Percentiles rank a stretch among this genome's conserved stretches.
Conservation (phyloP, 2,888 invertebrate genomes). For the Epinotia demarniana region DNA sequence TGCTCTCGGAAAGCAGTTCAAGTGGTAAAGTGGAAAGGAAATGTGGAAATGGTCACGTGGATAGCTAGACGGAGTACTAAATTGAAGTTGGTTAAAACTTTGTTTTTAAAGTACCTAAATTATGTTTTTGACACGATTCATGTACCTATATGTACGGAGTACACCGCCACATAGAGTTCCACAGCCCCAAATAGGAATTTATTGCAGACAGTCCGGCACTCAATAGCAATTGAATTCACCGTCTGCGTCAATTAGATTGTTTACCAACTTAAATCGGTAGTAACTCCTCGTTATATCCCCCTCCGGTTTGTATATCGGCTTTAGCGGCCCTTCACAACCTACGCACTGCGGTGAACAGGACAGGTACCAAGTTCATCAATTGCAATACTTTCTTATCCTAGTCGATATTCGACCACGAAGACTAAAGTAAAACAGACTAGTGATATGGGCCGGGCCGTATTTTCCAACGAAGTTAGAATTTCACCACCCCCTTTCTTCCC, state of each 20-base stretch:
- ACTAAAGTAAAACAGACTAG: neutral
- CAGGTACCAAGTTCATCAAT: neutral
- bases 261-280: slow-evolving; percentile 39
- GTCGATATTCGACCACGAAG: neutral
- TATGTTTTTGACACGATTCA: neutral
- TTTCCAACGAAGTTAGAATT: too few species aligned
- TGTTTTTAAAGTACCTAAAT: too few species aligned
- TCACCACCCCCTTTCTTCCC: too few species aligned
- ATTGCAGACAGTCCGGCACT: slow-evolving; percentile 18
- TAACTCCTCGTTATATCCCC: slow-evolving; percentile 35
- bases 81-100: too few species aligned
- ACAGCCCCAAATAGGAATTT: slow-evolving; percentile 19
- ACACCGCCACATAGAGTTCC: slow-evolving; percentile 9
- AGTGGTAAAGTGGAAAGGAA: too few species aligned
- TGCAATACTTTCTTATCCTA: neutral
- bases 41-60: too few species aligned
- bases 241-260: slow-evolving; percentile 41
- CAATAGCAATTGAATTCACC: slow-evolving; percentile 38
- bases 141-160: neutral
- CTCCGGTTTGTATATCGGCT: slow-evolving; percentile 24
- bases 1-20: too few species aligned
- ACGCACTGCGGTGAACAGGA: neutral
- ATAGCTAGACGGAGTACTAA: too few species aligned
- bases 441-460: neutral
- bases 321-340: neutral